phyloP scores from a whole-genome alignment of 2,113 vertebrate species.

The Pandion haliaetus region DNA sequence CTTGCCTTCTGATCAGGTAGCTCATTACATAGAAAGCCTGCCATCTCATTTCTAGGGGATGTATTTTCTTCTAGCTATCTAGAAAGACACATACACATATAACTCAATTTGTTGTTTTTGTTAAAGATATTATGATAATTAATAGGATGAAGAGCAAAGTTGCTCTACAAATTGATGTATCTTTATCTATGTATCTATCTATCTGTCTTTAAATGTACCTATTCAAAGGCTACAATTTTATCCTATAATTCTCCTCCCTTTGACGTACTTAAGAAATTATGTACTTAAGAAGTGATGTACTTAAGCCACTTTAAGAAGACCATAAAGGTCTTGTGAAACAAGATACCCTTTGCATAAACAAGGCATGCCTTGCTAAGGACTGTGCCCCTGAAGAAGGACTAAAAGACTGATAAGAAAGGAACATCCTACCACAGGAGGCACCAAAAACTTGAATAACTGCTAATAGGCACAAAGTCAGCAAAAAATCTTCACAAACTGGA shows the following conservation, averaged over 20 bases:
- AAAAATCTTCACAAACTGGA: too few species aligned
- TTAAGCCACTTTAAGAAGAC: too few species aligned
- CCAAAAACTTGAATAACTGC: too few species aligned
- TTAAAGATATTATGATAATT: not conserved
- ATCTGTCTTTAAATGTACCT: not conserved
- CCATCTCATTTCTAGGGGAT: not conserved
- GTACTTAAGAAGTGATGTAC: too few species aligned
- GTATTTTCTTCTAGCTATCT: not conserved
- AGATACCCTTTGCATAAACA: too few species aligned
- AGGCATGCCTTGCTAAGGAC: too few species aligned
- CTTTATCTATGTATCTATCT: not conserved
- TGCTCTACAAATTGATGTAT: not conserved
- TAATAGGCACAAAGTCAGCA: too few species aligned
- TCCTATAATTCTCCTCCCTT: not conserved
- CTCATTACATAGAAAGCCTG: not conserved
- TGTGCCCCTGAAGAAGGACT: too few species aligned
- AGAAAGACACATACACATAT: not conserved
- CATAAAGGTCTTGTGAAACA: too few species aligned
- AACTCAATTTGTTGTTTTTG: not conserved
- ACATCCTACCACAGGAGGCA: too few species aligned
- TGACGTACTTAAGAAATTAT: too few species aligned
- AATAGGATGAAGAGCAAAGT: not conserved
- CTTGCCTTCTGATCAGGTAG: not conserved
- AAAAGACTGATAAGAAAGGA: too few species aligned
- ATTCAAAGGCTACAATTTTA: not conserved